Conservation (phyloP, 2,113 vertebrate species). For the Urocynchramus pylzowi region DNA sequence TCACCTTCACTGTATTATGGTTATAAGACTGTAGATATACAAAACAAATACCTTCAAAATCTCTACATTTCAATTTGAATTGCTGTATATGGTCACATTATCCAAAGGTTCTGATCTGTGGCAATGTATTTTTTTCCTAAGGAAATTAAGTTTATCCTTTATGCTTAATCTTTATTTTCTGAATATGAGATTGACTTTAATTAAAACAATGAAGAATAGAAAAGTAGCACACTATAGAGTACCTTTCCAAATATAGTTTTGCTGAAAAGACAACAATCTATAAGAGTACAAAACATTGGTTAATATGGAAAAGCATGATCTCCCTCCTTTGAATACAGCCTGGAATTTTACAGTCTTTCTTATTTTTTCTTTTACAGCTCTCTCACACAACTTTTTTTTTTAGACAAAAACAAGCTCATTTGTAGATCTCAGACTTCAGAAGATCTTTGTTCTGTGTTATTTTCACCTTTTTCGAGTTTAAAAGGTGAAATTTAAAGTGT, state of each 20-base stretch:
- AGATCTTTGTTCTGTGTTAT: not conserved
- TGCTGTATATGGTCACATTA: not conserved
- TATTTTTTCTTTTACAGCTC: not conserved
- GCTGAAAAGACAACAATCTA: not conserved
- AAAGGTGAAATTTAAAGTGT: slow-evolving; percentile 23
- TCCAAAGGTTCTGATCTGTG: not conserved
- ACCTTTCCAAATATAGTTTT: not conserved
- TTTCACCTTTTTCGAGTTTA: not conserved
- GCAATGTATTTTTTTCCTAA: not conserved
- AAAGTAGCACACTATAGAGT: not conserved
- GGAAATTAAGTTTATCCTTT: not conserved
- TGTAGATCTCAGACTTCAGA: not conserved
- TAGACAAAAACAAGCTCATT: not conserved
- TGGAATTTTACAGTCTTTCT: not conserved
- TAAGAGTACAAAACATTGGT: not conserved
- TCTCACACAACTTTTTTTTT: not conserved
- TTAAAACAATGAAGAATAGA: not conserved
- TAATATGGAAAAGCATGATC: not conserved
- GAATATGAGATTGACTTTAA: not conserved
- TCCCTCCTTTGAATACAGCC: not conserved
- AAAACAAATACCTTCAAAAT: not conserved
- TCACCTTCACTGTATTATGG: accelerated
- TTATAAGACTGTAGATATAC: not conserved
- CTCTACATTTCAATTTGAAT: not conserved
- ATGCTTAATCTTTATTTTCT: not conserved